Conservation (phyloP, 2,113 vertebrate species). For the Tamias sibiricus region DNA sequence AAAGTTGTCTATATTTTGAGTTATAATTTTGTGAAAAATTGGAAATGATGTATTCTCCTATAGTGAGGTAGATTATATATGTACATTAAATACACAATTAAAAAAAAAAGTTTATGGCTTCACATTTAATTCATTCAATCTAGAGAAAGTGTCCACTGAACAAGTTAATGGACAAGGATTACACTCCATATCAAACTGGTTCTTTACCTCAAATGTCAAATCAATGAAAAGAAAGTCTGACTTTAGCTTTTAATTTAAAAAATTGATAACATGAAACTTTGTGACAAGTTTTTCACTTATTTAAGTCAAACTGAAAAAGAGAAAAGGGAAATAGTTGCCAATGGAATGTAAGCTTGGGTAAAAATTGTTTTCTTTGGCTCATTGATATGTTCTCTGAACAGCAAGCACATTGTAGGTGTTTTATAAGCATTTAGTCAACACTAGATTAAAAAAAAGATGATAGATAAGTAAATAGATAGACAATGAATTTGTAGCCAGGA, state of each 20-base stretch:
- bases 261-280: background rate
- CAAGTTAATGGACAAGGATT: background rate
- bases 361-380: background rate
- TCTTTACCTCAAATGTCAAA: background rate
- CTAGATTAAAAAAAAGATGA: background rate
- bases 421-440: background rate
- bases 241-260: constrained; percentile 23
- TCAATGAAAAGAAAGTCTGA: background rate
- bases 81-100: background rate
- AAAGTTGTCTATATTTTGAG: constrained; percentile 39
- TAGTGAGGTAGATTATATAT: background rate
- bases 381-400: background rate
- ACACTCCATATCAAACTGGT: background rate
- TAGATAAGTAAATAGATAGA: background rate
- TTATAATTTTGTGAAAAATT: background rate
- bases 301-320: background rate
- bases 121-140: background rate
- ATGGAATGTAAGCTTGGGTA: background rate
- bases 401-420: background rate
- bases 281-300: background rate
- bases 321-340: background rate
- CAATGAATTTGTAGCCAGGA: background rate
- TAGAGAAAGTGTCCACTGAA: background rate
- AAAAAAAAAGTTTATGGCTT: background rate
- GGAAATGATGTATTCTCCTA: background rate